Evolutionary conservation across 2,113 vertebrate species (phyloP), one percentile per base, ranked within the genome.

Genomic region (Mastomys coucha): DNA sequence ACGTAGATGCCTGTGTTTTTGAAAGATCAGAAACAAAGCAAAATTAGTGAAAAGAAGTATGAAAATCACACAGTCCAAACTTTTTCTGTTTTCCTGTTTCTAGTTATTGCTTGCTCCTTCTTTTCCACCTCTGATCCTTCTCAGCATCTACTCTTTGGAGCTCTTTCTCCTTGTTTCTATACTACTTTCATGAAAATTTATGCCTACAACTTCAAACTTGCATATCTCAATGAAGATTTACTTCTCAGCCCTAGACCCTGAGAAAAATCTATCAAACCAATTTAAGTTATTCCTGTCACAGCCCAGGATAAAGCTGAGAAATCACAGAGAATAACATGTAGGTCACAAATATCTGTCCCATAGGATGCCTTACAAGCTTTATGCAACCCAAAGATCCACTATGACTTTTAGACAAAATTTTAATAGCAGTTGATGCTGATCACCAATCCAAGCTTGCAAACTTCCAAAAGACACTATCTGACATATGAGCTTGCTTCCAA

Each of bases 71-170:
- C 33, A 16, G 24, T 88, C 78, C 33, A 45, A 22, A 87, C 42
- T 76, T 60, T 60, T 65, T 65, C 63, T 63, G 60, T 63, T 89
- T 86, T 63, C 86, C 26, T 69, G 33, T 91, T 81, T 72, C 87
- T 75, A 42, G n/a, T 60, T 39, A 39, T 58, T 70, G 19, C 8
- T 49, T 60, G 36, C 36, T 89, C 31, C n/a, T 75, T 84, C 73
- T 89, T 36, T 72, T 96, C 70, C 82, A 22, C 58, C 80, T 89
- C 73, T 76, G 31, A 16, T 84, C 13, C n/a, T 89, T 92, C 42
- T 88, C 58, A 60, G 67, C 6, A 77, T 12, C 31, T 76, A 80
- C 63, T 92, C 58, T 92, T 86, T 5, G 12, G 33, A 67, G 65
- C 31, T 33, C 65, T 89, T 91, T 58, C 45, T 60, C 8, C n/a